phyloP scores from a whole-genome alignment of 1,140 invertebrate species.

The Limonius californicus region DNA sequence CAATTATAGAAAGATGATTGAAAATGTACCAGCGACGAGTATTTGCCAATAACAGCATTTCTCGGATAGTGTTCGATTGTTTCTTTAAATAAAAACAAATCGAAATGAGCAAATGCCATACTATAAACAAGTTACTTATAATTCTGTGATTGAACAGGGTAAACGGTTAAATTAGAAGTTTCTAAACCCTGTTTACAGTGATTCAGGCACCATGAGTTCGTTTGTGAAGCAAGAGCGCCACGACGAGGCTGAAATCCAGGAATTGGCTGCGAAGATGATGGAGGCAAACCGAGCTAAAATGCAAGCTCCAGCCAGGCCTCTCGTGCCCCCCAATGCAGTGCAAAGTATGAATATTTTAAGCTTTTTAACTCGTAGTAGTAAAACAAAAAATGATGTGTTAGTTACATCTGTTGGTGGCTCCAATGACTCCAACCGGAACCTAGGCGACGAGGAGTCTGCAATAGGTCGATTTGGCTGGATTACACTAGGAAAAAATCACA shows the following conservation, averaged over 20 bases:
- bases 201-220: not conserved
- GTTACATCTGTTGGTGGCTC: conserved; percentile 3
- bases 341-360: conserved; percentile 44
- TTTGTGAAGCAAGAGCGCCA: conserved; percentile 74
- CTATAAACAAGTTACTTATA: not conserved
- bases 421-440: conserved; percentile 27
- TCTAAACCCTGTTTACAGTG: not conserved
- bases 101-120: not conserved
- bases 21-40: not conserved
- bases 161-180: not conserved
- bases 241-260: conserved; percentile 82
- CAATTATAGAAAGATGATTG: not conserved
- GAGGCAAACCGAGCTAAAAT: conserved; percentile 78
- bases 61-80: too few relatives aligned
- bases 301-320: conserved; percentile 46
- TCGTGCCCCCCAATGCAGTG: conserved; percentile 25
- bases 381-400: conserved; percentile 16
- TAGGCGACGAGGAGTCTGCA: conserved; percentile 69
- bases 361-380: conserved; percentile 25
- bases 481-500: conserved; percentile 75
- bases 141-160: not conserved
- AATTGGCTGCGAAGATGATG: conserved; percentile 79
- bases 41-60: too few relatives aligned
- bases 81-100: not conserved
- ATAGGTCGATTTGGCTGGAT: conserved; percentile 88